A percentile compares a stretch with the other conserved stretches of the same genome.
Evolutionary conservation across 2,797 vertebrate genomes (phyloP).

Genomic region (Falco biarmicus): DNA sequence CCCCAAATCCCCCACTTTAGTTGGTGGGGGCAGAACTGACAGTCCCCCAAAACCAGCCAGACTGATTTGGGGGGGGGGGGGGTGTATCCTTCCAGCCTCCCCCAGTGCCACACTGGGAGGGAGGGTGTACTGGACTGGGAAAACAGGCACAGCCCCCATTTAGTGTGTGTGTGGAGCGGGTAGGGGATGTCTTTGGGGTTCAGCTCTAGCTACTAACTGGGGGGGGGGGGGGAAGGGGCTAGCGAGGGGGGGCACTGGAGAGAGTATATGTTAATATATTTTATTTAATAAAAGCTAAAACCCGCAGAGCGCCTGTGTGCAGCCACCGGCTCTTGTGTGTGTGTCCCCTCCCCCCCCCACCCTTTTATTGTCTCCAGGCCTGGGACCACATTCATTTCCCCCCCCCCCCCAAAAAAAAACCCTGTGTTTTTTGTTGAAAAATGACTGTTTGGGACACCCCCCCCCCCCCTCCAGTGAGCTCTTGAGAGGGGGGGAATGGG

Average conservation of each 20-base stretch:
- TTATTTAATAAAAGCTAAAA: conserved; percentile 27
- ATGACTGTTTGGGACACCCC: neutral
- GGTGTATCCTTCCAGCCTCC: neutral
- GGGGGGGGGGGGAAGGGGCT: neutral
- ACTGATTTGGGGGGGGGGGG: too few species aligned
- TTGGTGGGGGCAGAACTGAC: too few species aligned
- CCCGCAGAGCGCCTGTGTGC: neutral
- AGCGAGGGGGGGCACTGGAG: neutral
- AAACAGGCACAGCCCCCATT: too few species aligned
- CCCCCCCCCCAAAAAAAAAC: neutral
- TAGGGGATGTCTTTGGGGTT: neutral
- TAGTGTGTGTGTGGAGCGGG: too few species aligned
- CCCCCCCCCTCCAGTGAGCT: neutral
- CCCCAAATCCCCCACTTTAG: neutral
- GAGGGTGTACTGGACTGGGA: neutral
- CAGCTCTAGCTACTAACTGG: neutral
- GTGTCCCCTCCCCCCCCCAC: neutral
- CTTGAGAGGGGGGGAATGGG: neutral
- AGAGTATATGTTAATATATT: neutral
- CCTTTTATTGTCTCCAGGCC: neutral
- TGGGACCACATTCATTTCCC: neutral
- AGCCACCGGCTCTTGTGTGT: neutral
- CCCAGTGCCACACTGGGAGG: neutral
- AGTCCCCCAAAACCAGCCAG: neutral
- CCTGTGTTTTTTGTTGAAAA: neutral